These are phyloP conservation scores for Syngnathus acus DNA, from an alignment of 2,797 vertebrate genomes.

Conservation along the genomic window DNA sequence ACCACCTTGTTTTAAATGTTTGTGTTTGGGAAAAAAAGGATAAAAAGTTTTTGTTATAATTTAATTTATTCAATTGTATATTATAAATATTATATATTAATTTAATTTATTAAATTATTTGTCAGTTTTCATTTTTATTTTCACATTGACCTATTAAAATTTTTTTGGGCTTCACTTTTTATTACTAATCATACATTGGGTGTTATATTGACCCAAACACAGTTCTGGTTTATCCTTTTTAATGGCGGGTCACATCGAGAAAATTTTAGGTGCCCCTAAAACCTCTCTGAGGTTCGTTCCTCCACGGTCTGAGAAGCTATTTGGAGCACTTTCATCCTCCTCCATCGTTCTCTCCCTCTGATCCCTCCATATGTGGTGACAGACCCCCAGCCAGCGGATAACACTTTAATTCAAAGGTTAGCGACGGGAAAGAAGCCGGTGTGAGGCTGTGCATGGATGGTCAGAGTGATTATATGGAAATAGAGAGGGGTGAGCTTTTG, in stretches of 20 bases:
- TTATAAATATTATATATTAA: too few relatives aligned
- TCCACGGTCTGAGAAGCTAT: slow-evolving; percentile 40
- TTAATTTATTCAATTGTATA: too few relatives aligned
- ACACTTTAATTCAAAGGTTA: slow-evolving; percentile 25
- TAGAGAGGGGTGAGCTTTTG: not conserved
- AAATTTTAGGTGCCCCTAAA: slow-evolving; percentile 23
- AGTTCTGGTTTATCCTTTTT: too few relatives aligned
- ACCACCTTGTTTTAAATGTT: too few relatives aligned
- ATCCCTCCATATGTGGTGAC: slow-evolving; percentile 36
- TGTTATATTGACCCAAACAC: too few relatives aligned
- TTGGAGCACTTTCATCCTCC: slow-evolving; percentile 58
- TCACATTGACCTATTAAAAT: too few relatives aligned
- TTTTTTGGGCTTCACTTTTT: too few relatives aligned
- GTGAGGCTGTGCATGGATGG: slow-evolving; percentile 14
- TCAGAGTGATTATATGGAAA: slow-evolving; percentile 13
- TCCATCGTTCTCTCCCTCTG: slow-evolving; percentile 35
- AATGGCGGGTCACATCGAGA: not conserved
- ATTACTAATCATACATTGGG: too few relatives aligned
- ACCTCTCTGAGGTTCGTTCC: slow-evolving; percentile 42
- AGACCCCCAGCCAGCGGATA: slow-evolving; percentile 30
- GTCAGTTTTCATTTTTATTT: too few relatives aligned
- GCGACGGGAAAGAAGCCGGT: slow-evolving; percentile 1
- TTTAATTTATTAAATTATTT: too few relatives aligned
- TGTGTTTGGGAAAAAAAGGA: too few relatives aligned
- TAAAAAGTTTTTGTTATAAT: too few relatives aligned